Percentiles rank a stretch among this genome's conserved stretches.
These are phyloP conservation scores for Manis javanica DNA, from an alignment of 2,797 vertebrate genomes.

Conservation along the genomic window DNA sequence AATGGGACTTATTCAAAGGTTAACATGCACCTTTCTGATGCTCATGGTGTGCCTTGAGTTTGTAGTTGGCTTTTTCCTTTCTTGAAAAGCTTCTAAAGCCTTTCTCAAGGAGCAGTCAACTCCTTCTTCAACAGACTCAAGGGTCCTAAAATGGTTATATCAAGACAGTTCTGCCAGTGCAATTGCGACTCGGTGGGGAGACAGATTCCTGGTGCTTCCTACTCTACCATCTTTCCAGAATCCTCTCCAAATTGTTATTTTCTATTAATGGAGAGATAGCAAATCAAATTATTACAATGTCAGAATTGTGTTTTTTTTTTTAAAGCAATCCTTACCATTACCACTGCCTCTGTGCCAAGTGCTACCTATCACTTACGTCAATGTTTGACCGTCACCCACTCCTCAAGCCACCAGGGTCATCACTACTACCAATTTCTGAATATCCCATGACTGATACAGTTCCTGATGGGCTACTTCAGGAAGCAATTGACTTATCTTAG, in stretches of 20 bases:
- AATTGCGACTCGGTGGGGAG: background rate
- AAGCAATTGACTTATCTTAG: background rate
- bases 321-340: background rate
- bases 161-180: background rate
- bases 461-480: background rate
- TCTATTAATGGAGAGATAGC: background rate
- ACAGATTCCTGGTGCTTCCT: background rate
- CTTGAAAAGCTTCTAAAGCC: background rate
- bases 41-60: background rate
- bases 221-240: background rate
- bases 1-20: background rate
- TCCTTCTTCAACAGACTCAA: background rate
- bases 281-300: background rate
- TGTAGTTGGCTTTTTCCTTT: background rate
- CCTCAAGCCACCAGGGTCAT: background rate
- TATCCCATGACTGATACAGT: background rate
- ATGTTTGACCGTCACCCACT: background rate
- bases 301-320: background rate
- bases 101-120: background rate
- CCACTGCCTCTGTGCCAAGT: background rate
- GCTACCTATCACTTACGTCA: background rate
- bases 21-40: background rate
- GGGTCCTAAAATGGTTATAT: background rate
- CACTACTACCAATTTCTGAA: background rate
- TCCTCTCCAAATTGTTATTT: background rate